Conservation (phyloP, 2,888 invertebrate genomes). For the Muschampia plurimacula region DNA sequence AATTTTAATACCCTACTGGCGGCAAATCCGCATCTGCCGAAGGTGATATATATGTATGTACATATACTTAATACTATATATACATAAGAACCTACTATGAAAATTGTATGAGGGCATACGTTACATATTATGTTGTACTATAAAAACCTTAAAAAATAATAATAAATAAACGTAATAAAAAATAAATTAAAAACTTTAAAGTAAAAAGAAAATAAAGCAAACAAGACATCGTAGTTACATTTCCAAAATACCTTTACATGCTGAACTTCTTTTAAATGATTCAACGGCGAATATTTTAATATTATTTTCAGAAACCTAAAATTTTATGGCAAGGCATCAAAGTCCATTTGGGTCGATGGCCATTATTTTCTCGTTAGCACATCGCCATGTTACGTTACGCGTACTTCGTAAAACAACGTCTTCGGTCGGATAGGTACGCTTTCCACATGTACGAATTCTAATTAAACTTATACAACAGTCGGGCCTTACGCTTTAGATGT, state of each 20-base stretch:
- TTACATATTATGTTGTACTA: too few relatives aligned
- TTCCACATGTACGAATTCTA: conserved; percentile 41
- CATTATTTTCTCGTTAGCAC: conserved; percentile 40
- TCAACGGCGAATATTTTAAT: conserved; percentile 14
- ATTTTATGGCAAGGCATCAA: conserved; percentile 32
- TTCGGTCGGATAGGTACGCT: conserved; percentile 36
- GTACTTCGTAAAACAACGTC: conserved; percentile 32
- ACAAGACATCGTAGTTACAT: background rate
- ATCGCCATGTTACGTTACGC: conserved; percentile 19
- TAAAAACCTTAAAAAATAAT: too few relatives aligned
- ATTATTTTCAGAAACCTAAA: conserved; percentile 27
- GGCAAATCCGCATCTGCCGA: too few relatives aligned
- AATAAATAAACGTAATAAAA: too few relatives aligned
- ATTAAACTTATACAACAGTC: conserved; percentile 44
- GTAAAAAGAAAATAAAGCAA: background rate
- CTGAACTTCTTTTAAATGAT: background rate
- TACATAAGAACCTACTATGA: too few relatives aligned
- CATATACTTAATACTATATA: too few relatives aligned
- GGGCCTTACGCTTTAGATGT: conserved; percentile 28
- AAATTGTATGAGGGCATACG: too few relatives aligned
- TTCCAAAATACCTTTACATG: background rate
- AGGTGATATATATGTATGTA: too few relatives aligned
- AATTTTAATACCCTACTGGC: too few relatives aligned
- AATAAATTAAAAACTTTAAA: too few relatives aligned
- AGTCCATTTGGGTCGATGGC: conserved; percentile 28